Percentiles rank a stretch among this genome's conserved stretches.
Conservation (phyloP, 1,140 invertebrate species). For the Hermatobates lingyangjiaoensis region DNA sequence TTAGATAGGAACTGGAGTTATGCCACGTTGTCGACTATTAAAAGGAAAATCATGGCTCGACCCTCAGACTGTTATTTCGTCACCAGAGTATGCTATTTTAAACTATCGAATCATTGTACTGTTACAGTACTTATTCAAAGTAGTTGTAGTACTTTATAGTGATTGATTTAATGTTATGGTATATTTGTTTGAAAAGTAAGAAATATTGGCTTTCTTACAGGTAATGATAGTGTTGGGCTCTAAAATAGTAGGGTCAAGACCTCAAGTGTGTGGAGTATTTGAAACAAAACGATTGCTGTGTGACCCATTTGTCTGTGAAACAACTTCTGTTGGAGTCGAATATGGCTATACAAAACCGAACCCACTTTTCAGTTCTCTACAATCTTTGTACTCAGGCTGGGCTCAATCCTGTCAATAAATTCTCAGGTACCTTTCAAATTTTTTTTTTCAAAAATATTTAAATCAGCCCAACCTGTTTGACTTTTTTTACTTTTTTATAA, state of each 20-base stretch:
- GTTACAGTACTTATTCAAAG: not conserved
- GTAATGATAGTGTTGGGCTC: not conserved
- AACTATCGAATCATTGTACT: not conserved
- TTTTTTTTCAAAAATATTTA: too few species aligned
- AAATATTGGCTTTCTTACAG: not conserved
- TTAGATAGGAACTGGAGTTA: conserved; percentile 4
- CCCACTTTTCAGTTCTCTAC: too few species aligned
- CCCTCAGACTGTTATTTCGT: not conserved
- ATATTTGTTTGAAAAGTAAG: not conserved
- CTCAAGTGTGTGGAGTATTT: not conserved
- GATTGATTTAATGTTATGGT: not conserved
- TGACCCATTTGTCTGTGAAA: too few species aligned
- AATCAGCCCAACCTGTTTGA: too few species aligned
- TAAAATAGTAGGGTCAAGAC: not conserved
- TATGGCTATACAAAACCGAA: too few species aligned
- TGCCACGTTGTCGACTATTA: not conserved
- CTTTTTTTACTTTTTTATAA: too few species aligned
- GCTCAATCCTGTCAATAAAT: too few species aligned
- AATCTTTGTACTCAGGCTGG: too few species aligned
- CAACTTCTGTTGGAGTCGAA: too few species aligned
- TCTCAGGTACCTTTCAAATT: too few species aligned
- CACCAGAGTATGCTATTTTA: not conserved
- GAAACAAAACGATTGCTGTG: too few species aligned
- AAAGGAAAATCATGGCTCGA: not conserved
- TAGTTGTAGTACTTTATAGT: not conserved